Evolutionary conservation across 2,113 vertebrate genomes (phyloP), one percentile per base, ranked within the genome.

Genomic region (Corvus cornix): DNA sequence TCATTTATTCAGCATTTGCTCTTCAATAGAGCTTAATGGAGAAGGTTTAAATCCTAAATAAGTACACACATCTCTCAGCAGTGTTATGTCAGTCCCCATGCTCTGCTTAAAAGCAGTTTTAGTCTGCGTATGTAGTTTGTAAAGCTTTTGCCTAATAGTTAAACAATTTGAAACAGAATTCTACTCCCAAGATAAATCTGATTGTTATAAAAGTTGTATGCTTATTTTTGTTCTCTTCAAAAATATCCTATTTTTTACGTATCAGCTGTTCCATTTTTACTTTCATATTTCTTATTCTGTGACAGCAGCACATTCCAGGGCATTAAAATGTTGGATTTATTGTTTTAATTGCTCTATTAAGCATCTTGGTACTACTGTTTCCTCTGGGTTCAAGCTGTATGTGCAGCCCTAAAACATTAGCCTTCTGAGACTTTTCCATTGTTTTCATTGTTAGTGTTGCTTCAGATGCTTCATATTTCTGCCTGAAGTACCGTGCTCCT

Each of bases 1-100:
- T 98, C 98, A 99, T 98, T 98, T 98, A 98, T 98, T 98, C 98
- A 97, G 97, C 98, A 98, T 98, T 99, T 98, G 98, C 98, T 98
- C 98, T 98, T 99, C 98, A 98, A 98, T 98, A 98, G 98, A 98
- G 98, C 98, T 98, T 98, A 98, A 99, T 98, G 98, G 97, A 98
- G 98, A 98, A 98, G 98, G 98, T 99, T 99, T 98, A 98, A 98
- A 97, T 98, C 98, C 98, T 98, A 98, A 99, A 98, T 97, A 97
- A 98, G 97, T 98, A 97, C 98, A 97, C 98, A 97, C 97, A 97
- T 98, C 98, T 98, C 97, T 96, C 96, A 95, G 97, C 98, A 98
- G 98, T 98, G 98, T 98, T 98, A 97, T 97, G 97, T 97, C 96
- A 97, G 97, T 97, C 97, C 75, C 96, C 41, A 20, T 87, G 96